Evolutionary conservation across 2,888 invertebrate genomes (phyloP).

Genomic region (Drosophila stalkeri): DNA sequence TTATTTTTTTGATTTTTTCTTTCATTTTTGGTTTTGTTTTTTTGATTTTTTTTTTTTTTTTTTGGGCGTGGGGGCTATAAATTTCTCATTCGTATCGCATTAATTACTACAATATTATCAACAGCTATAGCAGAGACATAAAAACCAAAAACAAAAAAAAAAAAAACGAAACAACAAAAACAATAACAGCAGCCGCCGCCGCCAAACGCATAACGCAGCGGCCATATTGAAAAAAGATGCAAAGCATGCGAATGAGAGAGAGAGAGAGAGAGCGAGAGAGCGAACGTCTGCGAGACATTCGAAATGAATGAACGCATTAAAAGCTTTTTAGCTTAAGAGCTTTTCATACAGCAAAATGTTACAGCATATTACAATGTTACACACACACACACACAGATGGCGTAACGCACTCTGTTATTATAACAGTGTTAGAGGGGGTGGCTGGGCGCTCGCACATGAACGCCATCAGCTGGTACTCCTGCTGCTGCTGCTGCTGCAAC

Average conservation of each 20-base stretch:
- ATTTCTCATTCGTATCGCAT: conserved; percentile 84
- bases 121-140: conserved; percentile 56
- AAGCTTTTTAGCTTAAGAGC: conserved; percentile 42
- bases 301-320: conserved; percentile 26
- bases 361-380: conserved; percentile 30
- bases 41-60: conserved; percentile 42
- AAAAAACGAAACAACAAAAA: conserved; percentile 49
- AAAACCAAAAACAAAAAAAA: conserved; percentile 50
- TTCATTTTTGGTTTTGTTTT: conserved; percentile 5
- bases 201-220: conserved; percentile 54
- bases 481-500: conserved; percentile 13
- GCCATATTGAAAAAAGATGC: conserved; percentile 69
- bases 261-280: conserved; percentile 3
- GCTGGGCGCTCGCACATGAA: conserved; percentile 27
- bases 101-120: conserved; percentile 83
- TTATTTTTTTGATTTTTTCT: conserved; percentile 22
- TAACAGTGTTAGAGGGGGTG: not conserved
- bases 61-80: conserved; percentile 84
- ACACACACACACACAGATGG: conserved; percentile 22
- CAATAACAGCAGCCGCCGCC: conserved; percentile 20
- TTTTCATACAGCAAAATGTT: conserved; percentile 34
- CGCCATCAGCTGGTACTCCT: conserved; percentile 25
- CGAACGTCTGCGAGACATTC: conserved; percentile 4
- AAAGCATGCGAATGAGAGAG: conserved; percentile 10
- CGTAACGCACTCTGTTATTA: not conserved